Percentiles rank a stretch among this genome's conserved stretches.
Conservation (phyloP, 2,797 vertebrate genomes). For the Coccyzus lansbergi region DNA sequence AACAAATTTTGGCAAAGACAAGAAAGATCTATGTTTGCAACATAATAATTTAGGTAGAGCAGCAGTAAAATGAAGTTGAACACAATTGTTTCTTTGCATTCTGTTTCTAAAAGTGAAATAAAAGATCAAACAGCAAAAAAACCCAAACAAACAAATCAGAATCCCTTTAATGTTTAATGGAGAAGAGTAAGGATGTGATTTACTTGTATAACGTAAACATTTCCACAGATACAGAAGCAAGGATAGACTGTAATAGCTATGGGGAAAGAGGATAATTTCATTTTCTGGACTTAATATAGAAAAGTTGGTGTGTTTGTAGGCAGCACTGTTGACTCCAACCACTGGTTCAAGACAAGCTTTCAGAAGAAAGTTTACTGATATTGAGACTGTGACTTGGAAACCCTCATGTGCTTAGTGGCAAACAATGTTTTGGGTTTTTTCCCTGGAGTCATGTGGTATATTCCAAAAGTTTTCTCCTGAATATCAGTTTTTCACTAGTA, state of each 20-base stretch:
- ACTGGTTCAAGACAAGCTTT: neutral
- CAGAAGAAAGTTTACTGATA: neutral
- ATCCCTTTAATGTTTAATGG: conserved; percentile 26
- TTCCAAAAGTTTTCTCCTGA: neutral
- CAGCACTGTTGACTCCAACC: neutral
- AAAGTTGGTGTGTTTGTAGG: no score
- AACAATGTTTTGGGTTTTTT: neutral
- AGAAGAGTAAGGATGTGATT: neutral
- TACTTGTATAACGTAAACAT: conserved; percentile 14
- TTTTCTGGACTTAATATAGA: neutral
- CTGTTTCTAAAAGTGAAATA: neutral
- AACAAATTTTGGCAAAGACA: neutral
- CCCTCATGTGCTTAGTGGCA: neutral
- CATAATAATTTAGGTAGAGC: neutral
- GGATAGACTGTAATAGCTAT: neutral
- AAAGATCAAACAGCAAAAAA: neutral
- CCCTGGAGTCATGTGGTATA: neutral
- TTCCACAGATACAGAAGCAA: neutral
- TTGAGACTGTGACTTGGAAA: neutral
- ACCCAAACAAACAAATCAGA: neutral
- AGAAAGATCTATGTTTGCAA: neutral
- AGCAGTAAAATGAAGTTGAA: neutral
- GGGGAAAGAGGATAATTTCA: neutral
- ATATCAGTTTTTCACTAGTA: neutral
- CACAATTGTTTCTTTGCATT: neutral